phyloP scores from a whole-genome alignment of 2,888 invertebrate species.

The Diabrotica balteata region DNA sequence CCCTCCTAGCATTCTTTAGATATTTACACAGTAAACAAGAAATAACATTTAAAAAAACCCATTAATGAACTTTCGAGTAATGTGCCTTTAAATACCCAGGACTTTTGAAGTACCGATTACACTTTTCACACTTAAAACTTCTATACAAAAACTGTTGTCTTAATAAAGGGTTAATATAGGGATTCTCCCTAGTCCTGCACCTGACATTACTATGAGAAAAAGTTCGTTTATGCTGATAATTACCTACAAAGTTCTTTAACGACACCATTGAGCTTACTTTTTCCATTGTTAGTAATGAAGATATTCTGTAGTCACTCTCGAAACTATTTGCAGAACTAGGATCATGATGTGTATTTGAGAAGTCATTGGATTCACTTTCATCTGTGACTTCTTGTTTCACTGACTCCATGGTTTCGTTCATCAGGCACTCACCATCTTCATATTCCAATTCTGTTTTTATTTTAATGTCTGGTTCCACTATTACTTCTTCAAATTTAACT shows the following conservation, averaged over 20 bases:
- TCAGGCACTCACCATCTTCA: constrained; percentile 33
- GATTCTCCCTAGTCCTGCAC: constrained; percentile 56
- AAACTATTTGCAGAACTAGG: constrained; percentile 24
- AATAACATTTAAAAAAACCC: constrained; percentile 5
- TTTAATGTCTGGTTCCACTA: constrained; percentile 55
- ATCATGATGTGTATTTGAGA: constrained; percentile 4
- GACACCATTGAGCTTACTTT: constrained; percentile 43
- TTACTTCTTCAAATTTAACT: constrained; percentile 52
- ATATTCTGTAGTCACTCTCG: constrained; percentile 27
- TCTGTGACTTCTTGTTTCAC: constrained; percentile 39
- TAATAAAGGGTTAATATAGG: constrained; percentile 57
- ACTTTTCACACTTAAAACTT: constrained; percentile 57
- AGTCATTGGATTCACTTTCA: constrained; percentile 24
- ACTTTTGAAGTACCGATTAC: constrained; percentile 58
- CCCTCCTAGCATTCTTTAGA: constrained; percentile 1
- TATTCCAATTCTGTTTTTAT: constrained; percentile 44
- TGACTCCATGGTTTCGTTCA: constrained; percentile 23
- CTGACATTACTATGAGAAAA: constrained; percentile 52
- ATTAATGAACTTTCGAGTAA: constrained; percentile 56
- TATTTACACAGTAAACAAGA: constrained; percentile 19
- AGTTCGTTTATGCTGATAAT: constrained; percentile 43
- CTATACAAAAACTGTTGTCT: constrained; percentile 56
- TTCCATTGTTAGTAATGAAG: constrained; percentile 25
- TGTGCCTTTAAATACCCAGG: constrained; percentile 59
- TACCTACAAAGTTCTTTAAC: constrained; percentile 48